Conservation (phyloP, 2,888 invertebrate genomes). For the Andrena marginata region DNA sequence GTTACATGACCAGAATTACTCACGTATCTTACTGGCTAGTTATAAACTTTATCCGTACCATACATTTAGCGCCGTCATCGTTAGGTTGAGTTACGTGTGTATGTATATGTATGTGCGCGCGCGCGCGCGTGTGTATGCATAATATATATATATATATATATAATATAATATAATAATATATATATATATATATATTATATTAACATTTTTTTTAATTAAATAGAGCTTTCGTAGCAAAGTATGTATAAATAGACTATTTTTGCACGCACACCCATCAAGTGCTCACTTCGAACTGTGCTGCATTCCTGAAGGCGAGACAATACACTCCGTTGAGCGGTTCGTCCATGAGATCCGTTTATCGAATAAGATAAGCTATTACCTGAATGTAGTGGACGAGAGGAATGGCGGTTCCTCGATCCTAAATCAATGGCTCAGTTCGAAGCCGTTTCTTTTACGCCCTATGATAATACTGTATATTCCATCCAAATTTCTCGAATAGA, state of each 20-base stretch:
- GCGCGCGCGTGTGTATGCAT: not conserved
- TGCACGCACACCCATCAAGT: slow-evolving; percentile 69
- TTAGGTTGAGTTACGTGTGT: slow-evolving; percentile 64
- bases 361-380: slow-evolving; percentile 69
- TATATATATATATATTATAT: slow-evolving; percentile 75
- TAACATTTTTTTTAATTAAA: slow-evolving; percentile 81
- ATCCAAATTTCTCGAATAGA: slow-evolving; percentile 56
- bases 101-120: slow-evolving; percentile 46
- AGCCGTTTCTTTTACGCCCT: slow-evolving; percentile 64
- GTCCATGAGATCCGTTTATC: slow-evolving; percentile 70
- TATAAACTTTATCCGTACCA: slow-evolving; percentile 76
- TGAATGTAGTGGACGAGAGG: slow-evolving; percentile 72
- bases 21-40: slow-evolving; percentile 80
- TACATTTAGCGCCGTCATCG: slow-evolving; percentile 78
- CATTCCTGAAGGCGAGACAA: slow-evolving; percentile 62
- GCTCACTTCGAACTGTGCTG: slow-evolving; percentile 68
- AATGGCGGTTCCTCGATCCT: slow-evolving; percentile 54
- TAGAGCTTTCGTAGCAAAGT: slow-evolving; percentile 80
- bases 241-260: slow-evolving; percentile 82
- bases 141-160: too few relatives aligned
- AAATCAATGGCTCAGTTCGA: slow-evolving; percentile 64
- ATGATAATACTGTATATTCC: slow-evolving; percentile 74
- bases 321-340: slow-evolving; percentile 57
- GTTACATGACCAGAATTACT: slow-evolving; percentile 83
- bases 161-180: too few relatives aligned